Percentiles rank a stretch among this genome's conserved stretches.
These are phyloP conservation scores for Eledona agricola DNA, from an alignment of 2,888 invertebrate species.

Conservation along the genomic window DNA sequence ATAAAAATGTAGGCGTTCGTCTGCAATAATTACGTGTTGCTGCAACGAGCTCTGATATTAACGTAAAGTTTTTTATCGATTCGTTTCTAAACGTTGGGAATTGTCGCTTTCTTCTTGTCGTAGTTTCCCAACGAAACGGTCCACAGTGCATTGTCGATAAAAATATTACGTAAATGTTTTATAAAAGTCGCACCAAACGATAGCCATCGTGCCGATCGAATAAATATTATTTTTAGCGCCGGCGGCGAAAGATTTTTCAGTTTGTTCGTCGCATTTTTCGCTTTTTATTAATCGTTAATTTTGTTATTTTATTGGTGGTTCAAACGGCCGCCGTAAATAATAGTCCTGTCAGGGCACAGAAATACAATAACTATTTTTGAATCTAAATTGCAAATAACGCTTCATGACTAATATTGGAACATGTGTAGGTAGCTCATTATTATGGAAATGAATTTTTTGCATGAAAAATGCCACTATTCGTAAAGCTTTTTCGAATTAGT, in stretches of 20 bases:
- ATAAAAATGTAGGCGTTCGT: slow-evolving; percentile 9
- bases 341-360: slow-evolving; percentile 11
- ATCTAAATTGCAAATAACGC: slow-evolving; percentile 29
- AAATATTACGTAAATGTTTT: slow-evolving; percentile 10
- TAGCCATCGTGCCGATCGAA: slow-evolving; percentile 4
- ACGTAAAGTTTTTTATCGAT: slow-evolving; percentile 12
- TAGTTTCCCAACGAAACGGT: too few relatives aligned
- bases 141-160: slow-evolving; percentile 6
- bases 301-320: not conserved
- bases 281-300: slow-evolving; percentile 8
- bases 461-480: slow-evolving; percentile 16
- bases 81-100: slow-evolving; percentile 7
- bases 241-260: slow-evolving; percentile 4
- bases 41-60: slow-evolving; percentile 6
- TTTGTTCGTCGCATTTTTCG: slow-evolving; percentile 1
- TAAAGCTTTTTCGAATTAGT: slow-evolving; percentile 11
- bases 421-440: slow-evolving; percentile 24
- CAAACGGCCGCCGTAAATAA: slow-evolving; percentile 1
- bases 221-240: slow-evolving; percentile 16
- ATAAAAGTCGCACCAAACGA: slow-evolving; percentile 3
- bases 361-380: slow-evolving; percentile 16
- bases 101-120: slow-evolving; percentile 19
- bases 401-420: slow-evolving; percentile 26
- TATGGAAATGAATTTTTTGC: slow-evolving; percentile 27
- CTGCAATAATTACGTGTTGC: slow-evolving; percentile 11